Evolutionary conservation across 2,113 vertebrate genomes (phyloP), one percentile per base, ranked within the genome.

Genomic region (Istiophorus platypterus): DNA sequence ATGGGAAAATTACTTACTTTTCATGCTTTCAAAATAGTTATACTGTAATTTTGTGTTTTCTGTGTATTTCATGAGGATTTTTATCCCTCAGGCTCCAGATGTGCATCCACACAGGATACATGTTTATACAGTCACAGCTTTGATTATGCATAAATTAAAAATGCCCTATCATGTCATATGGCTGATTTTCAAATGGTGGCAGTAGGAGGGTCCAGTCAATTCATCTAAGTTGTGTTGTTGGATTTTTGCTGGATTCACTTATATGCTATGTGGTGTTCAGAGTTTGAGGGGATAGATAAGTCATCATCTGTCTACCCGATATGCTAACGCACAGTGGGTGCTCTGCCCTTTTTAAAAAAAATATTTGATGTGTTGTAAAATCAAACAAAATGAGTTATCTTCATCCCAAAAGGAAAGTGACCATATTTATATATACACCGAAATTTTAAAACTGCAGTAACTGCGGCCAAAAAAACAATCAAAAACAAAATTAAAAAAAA

Each of bases 141-240:
- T 69, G 22, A 81, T 78, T 49, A 39, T 64, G 41, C 39, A 47
- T 52, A 52, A 78, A 70, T 41, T 63, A 69, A 82, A 69, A 68
- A 66, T 61, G 62, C 51, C 61, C 24, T 42, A 37, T 79, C 59
- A 62, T 47, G 31, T 73, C 72, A 56, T 47, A 62, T 17, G 27
- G 37, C 54, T 72, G 27, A 45, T 15, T 31, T n/a, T 49, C 47
- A 67, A 72, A 76, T 27, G 27, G 5, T 49, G 56, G 67, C 45
- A 66, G 42, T 37, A 29, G 27, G n/a, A 68, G 58, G 56, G 42
- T 71, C 13, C 22, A 34, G 47, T 73, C 20, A 41, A 2, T 49
- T 34, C 27, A 45, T 31, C 39, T 39, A 20, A 29, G 1, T 39
- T 7, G 54, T 56, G 1, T 37, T 47, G 39, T n/a, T 71, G 8